phyloP scores from a whole-genome alignment of 2,113 vertebrate species.

The Fregetta grallaria region DNA sequence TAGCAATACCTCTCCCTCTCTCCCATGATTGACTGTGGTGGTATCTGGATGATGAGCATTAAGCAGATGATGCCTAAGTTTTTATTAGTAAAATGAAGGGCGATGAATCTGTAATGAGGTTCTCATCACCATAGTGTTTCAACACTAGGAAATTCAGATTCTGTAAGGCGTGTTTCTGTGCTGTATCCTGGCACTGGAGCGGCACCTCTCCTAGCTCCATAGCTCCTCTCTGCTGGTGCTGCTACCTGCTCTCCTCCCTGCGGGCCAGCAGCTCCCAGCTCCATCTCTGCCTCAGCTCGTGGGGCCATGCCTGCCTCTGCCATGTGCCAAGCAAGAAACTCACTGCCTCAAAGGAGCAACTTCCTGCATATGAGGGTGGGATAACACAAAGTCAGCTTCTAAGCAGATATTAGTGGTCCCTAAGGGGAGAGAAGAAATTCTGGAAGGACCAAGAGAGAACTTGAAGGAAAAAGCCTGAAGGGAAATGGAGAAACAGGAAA shows the following conservation, averaged over 20 bases:
- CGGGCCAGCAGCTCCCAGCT: neutral
- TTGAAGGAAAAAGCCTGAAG: neutral
- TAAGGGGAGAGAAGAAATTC: neutral
- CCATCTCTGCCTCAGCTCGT: fast-evolving
- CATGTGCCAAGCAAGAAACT: neutral
- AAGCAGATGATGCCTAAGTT: neutral
- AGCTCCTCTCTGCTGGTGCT: neutral
- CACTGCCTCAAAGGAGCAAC: neutral
- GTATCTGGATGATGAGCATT: neutral
- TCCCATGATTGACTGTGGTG: neutral
- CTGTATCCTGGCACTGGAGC: neutral
- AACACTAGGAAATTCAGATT: neutral
- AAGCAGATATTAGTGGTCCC: neutral
- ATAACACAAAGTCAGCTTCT: neutral
- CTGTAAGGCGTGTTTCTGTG: neutral
- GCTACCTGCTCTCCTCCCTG: neutral
- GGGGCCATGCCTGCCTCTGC: neutral
- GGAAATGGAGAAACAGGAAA: neutral
- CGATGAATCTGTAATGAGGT: neutral
- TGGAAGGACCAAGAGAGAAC: neutral
- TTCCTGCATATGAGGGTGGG: fast-evolving
- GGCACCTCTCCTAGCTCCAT: neutral
- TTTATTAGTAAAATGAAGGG: neutral
- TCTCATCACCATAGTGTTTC: neutral
- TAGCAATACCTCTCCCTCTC: neutral